Evolutionary conservation across 2,888 invertebrate species (phyloP).

Genomic region (Poecilus cupreus): DNA sequence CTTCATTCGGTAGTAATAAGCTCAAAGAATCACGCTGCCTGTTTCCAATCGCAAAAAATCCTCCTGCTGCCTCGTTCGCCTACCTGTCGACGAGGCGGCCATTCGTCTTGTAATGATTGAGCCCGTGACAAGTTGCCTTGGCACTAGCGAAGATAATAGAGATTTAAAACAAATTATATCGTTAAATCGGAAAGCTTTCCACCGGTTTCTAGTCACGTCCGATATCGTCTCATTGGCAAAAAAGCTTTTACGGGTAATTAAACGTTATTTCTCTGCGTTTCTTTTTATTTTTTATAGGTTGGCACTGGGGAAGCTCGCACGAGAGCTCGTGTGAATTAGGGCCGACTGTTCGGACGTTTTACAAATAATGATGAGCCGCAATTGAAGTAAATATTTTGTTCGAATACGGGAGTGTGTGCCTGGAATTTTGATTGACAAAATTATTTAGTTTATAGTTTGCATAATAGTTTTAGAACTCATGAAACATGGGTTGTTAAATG

Average conservation of each 20-base stretch:
- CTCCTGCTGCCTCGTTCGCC: background rate
- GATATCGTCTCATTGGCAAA: conserved; percentile 50
- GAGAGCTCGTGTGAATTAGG: background rate
- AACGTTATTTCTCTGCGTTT: conserved; percentile 42
- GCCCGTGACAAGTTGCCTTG: conserved; percentile 46
- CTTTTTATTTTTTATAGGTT: conserved; percentile 33
- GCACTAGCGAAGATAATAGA: conserved; percentile 42
- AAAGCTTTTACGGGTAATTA: conserved; percentile 56
- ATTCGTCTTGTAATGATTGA: conserved; percentile 53
- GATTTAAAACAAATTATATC: conserved; percentile 59
- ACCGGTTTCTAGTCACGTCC: conserved; percentile 54
- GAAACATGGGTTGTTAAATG: too few relatives aligned
- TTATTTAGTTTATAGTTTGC: background rate
- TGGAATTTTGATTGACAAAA: background rate
- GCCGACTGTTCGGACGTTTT: background rate
- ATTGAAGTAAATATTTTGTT: background rate
- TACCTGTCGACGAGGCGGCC: conserved; percentile 28
- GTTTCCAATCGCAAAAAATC: conserved; percentile 10
- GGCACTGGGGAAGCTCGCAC: background rate
- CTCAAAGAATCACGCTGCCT: background rate
- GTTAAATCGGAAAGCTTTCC: conserved; percentile 49
- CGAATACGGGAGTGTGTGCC: background rate
- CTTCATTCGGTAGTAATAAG: conserved; percentile 3
- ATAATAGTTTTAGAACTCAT: too few relatives aligned
- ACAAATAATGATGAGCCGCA: conserved; percentile 17